phyloP scores from a whole-genome alignment of 2,113 vertebrate genomes.

The Parus major region DNA sequence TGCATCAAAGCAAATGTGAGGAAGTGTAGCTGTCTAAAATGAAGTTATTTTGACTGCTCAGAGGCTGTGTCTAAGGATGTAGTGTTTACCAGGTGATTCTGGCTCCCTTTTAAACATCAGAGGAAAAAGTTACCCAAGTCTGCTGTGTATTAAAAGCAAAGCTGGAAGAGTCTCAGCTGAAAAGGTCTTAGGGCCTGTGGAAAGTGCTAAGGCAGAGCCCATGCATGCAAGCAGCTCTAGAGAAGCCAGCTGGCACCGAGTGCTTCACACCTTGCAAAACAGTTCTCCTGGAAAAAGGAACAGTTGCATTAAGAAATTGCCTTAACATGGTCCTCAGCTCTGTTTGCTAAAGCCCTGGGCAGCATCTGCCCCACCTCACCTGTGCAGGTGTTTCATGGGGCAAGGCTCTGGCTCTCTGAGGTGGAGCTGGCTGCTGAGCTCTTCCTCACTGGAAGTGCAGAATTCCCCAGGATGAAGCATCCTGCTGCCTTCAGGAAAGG shows the following conservation, averaged over 20 bases:
- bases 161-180: not conserved
- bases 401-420: not conserved
- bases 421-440: not conserved
- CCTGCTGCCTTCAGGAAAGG: not conserved
- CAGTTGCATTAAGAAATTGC: not conserved
- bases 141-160: not conserved
- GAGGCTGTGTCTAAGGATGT: not conserved
- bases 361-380: accelerated
- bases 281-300: not conserved
- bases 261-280: not conserved
- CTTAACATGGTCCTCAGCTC: not conserved
- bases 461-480: not conserved
- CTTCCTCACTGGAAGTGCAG: not conserved
- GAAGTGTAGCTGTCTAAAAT: not conserved
- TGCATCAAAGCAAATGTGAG: not conserved
- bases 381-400: accelerated
- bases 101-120: not conserved
- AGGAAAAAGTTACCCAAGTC: slow-evolving; percentile 4
- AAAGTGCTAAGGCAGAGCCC: not conserved
- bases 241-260: not conserved
- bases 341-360: not conserved
- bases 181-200: not conserved
- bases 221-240: not conserved
- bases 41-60: not conserved
- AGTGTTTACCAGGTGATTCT: not conserved